Percentiles rank a stretch among this genome's conserved stretches.
These are phyloP conservation scores for Diploptera punctata DNA, from an alignment of 2,888 invertebrate genomes.

Conservation along the genomic window DNA sequence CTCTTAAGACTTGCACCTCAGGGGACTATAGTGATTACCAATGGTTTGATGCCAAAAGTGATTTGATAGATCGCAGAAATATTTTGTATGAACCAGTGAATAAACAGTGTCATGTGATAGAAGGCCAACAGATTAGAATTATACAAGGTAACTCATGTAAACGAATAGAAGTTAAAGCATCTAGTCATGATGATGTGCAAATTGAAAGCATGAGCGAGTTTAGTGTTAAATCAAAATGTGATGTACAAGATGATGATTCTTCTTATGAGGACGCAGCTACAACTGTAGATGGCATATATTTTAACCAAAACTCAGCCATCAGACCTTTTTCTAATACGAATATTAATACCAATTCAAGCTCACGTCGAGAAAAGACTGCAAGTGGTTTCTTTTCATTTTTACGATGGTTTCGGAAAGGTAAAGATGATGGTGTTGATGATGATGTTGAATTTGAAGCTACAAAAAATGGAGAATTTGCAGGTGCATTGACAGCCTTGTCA, in stretches of 20 bases:
- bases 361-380: conserved; percentile 40
- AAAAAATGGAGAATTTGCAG: conserved; percentile 25
- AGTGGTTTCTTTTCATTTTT: conserved; percentile 68
- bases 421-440: conserved; percentile 47
- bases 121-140: conserved; percentile 14
- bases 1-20: conserved; percentile 32
- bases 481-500: conserved; percentile 18
- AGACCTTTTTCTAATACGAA: background rate
- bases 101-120: background rate
- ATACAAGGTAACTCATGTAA: conserved; percentile 17
- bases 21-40: conserved; percentile 41
- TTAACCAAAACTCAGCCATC: conserved; percentile 6
- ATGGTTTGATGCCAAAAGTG: conserved; percentile 43
- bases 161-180: conserved; percentile 10
- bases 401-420: conserved; percentile 73
- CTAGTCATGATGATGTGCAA: conserved; percentile 20
- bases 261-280: conserved; percentile 38
- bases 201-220: conserved; percentile 35
- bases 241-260: conserved; percentile 25
- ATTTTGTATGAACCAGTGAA: conserved; percentile 27
- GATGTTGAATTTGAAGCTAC: conserved; percentile 28
- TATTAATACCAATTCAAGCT: conserved; percentile 25
- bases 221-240: conserved; percentile 7
- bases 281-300: conserved; percentile 21
- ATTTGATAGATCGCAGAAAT: conserved; percentile 25